A percentile compares a stretch with the other conserved stretches of the same genome.
These are phyloP conservation scores for Anthrax anthrax DNA, from an alignment of 2,888 invertebrate species.

Conservation along the genomic window DNA sequence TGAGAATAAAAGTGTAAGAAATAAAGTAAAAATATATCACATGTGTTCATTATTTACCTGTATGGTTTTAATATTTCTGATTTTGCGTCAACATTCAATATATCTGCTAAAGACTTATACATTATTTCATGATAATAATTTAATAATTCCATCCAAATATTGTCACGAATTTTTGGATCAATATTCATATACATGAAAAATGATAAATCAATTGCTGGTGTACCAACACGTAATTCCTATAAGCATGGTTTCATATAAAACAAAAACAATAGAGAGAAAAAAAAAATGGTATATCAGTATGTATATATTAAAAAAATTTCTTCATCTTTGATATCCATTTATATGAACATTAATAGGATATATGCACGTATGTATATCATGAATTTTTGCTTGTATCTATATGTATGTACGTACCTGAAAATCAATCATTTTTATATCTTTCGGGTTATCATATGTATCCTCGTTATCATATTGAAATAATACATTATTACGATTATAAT, in stretches of 20 bases:
- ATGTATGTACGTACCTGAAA: slow-evolving; percentile 23
- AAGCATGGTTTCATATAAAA: too few relatives aligned
- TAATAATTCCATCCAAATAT: slow-evolving; percentile 21
- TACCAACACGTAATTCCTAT: slow-evolving; percentile 26
- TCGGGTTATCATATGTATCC: slow-evolving; percentile 11
- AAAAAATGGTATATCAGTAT: too few relatives aligned
- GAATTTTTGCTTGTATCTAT: too few relatives aligned
- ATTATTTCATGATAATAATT: slow-evolving; percentile 22
- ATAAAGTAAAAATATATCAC: too few relatives aligned
- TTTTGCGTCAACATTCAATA: slow-evolving; percentile 17
- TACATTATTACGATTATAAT: slow-evolving; percentile 33
- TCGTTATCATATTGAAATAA: slow-evolving; percentile 22
- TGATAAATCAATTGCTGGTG: slow-evolving; percentile 26
- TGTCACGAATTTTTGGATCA: slow-evolving; percentile 15
- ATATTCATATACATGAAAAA: slow-evolving; percentile 31
- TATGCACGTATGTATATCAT: too few relatives aligned
- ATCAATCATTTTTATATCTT: slow-evolving; percentile 27
- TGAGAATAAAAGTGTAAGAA: too few relatives aligned
- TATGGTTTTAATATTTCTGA: slow-evolving; percentile 10
- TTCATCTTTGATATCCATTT: too few relatives aligned
- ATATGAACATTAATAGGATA: too few relatives aligned
- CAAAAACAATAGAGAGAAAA: too few relatives aligned
- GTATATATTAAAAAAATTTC: too few relatives aligned
- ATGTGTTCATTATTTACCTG: slow-evolving; percentile 3
- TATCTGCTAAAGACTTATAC: slow-evolving; percentile 17